Evolutionary conservation across 2,888 invertebrate species (phyloP).

Genomic region (Sicus ferrugineus): DNA sequence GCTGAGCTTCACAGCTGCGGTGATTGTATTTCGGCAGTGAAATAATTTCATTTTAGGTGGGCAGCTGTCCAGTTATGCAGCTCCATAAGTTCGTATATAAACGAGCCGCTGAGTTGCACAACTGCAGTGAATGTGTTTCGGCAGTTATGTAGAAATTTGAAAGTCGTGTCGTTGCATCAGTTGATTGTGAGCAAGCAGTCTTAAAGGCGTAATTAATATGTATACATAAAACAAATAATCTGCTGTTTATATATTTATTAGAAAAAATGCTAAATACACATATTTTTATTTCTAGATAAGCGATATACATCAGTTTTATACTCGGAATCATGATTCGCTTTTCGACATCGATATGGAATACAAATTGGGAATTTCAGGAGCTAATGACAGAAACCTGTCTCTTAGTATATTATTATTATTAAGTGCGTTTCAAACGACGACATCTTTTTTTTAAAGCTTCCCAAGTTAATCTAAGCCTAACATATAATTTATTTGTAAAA

Average conservation of each 20-base stretch:
- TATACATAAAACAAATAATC: too few species aligned
- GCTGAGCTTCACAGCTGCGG: too few species aligned
- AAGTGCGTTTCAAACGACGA: constrained; percentile 28
- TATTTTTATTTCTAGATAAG: constrained; percentile 69
- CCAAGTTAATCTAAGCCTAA: constrained; percentile 23
- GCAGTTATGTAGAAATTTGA: too few species aligned
- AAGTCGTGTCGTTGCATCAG: too few species aligned
- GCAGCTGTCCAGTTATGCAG: too few species aligned
- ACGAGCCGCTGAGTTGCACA: too few species aligned
- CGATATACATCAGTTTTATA: constrained; percentile 78
- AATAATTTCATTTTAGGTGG: too few species aligned
- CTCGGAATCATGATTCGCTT: constrained; percentile 68
- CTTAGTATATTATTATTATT: constrained; percentile 21
- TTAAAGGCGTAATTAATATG: too few species aligned
- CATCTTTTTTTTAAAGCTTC: constrained; percentile 36
- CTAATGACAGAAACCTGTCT: constrained; percentile 29
- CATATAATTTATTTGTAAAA: constrained; percentile 38
- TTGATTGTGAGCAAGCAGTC: too few species aligned
- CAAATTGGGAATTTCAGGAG: constrained; percentile 60
- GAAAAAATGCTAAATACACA: not conserved
- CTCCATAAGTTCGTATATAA: too few species aligned
- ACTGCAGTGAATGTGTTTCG: too few species aligned
- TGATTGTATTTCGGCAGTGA: too few species aligned
- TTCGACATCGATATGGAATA: constrained; percentile 64
- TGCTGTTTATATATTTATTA: not conserved